Percentiles rank a stretch among this genome's conserved stretches.
phyloP scores from a whole-genome alignment of 2,888 invertebrate species.

The Sturmia bella region DNA sequence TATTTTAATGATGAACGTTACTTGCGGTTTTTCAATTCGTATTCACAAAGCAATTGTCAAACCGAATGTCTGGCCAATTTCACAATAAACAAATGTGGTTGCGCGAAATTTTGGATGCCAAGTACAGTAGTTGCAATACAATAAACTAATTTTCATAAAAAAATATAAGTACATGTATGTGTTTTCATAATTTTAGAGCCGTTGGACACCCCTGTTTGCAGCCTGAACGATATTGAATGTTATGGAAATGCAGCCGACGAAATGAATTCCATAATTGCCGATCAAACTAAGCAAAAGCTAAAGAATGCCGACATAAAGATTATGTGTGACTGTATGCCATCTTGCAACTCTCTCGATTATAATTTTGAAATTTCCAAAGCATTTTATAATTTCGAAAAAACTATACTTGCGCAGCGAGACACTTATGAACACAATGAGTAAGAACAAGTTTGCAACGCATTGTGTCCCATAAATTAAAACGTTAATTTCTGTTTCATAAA shows the following conservation, averaged over 20 bases:
- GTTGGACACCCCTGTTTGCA: conserved; percentile 79
- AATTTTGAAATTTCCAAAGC: conserved; percentile 80
- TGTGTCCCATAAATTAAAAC: neutral
- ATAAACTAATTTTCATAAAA: neutral
- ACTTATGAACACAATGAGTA: conserved; percentile 77
- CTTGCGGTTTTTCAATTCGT: conserved; percentile 85
- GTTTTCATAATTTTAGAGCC: conserved; percentile 73
- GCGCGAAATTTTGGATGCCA: conserved; percentile 88
- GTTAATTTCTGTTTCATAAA: neutral
- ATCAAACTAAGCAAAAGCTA: conserved; percentile 75
- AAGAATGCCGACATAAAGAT: conserved; percentile 72
- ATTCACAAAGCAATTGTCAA: conserved; percentile 89
- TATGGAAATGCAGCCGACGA: conserved; percentile 78
- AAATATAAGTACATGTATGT: neutral
- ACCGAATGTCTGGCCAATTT: conserved; percentile 88
- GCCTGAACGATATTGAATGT: conserved; percentile 78
- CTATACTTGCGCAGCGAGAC: conserved; percentile 76
- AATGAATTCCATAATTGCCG: conserved; percentile 74
- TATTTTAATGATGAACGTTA: conserved; percentile 86
- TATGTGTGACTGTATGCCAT: conserved; percentile 79
- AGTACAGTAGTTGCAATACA: conserved; percentile 71
- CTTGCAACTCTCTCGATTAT: conserved; percentile 79
- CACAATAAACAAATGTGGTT: conserved; percentile 85
- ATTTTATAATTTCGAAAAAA: conserved; percentile 74
- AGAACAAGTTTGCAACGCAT: conserved; percentile 78